Percentiles rank a stretch among this genome's conserved stretches.
These are phyloP conservation scores for Hippocampus barbouri DNA, from an alignment of 2,113 vertebrate species.

Conservation along the genomic window DNA sequence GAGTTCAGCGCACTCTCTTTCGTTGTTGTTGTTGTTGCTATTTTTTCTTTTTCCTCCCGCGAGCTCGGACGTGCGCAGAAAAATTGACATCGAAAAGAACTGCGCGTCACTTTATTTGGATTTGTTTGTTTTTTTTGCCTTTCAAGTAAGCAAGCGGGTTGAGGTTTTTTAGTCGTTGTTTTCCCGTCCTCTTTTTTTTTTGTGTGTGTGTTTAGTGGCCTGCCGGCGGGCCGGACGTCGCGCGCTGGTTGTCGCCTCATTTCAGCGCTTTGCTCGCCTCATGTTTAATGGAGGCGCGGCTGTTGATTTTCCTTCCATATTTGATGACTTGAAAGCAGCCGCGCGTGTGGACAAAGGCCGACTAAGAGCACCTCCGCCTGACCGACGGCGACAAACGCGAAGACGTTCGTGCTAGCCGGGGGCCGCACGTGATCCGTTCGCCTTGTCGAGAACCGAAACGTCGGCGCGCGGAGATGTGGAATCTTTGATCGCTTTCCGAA, in stretches of 20 bases:
- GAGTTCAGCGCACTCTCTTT: not conserved
- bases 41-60: not conserved
- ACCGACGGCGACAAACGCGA: conserved; percentile 40
- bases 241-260: not conserved
- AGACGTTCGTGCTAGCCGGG: no score
- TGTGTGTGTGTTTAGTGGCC: not conserved
- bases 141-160: not conserved
- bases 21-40: not conserved
- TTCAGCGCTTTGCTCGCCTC: conserved; percentile 26
- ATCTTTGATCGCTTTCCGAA: no score
- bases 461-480: no score
- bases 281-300: conserved; percentile 58
- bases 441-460: no score
- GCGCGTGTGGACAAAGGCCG: conserved; percentile 37
- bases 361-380: conserved; percentile 15
- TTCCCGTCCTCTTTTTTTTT: not conserved
- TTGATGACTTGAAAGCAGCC: conserved; percentile 49
- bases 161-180: not conserved
- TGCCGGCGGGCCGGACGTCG: no score
- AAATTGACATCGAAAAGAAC: not conserved
- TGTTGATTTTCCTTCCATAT: conserved; percentile 61
- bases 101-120: no score
- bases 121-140: no score
- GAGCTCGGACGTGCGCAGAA: not conserved
- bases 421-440: no score